Evolutionary conservation across 2,113 vertebrate genomes (phyloP).

Genomic region (Calypte anna): DNA sequence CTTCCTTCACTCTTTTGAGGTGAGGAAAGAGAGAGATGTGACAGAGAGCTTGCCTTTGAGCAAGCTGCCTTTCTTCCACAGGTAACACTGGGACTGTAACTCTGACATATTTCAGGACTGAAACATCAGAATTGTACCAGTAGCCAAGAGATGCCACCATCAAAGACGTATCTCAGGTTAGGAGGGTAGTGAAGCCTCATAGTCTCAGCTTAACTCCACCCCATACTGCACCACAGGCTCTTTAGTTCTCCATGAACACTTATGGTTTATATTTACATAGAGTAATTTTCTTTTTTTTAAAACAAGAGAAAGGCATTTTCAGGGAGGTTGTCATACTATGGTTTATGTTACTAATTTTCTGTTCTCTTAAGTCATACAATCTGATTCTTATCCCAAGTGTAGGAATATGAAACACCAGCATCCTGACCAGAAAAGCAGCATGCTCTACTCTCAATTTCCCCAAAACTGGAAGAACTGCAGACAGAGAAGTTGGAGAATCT

Average conservation of each 20-base stretch:
- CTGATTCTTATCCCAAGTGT: background rate
- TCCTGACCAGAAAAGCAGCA: background rate
- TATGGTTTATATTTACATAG: background rate
- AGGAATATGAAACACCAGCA: background rate
- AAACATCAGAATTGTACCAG: background rate
- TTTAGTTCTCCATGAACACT: background rate
- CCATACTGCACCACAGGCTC: background rate
- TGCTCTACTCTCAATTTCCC: background rate
- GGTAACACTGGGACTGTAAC: background rate
- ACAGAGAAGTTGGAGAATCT: background rate
- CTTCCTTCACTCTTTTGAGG: background rate
- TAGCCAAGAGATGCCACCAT: background rate
- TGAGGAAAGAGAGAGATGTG: background rate
- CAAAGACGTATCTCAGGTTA: background rate
- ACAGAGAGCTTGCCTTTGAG: background rate
- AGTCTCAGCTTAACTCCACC: background rate
- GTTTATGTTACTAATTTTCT: background rate
- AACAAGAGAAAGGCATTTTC: background rate
- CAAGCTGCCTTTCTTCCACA: background rate
- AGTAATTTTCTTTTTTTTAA: background rate
- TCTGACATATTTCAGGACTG: background rate
- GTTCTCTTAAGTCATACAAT: background rate
- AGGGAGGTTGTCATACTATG: background rate
- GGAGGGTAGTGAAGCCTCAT: background rate
- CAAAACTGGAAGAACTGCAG: background rate